Evolutionary conservation across 2,113 vertebrate genomes (phyloP).

Genomic region (Delphinus delphis): DNA sequence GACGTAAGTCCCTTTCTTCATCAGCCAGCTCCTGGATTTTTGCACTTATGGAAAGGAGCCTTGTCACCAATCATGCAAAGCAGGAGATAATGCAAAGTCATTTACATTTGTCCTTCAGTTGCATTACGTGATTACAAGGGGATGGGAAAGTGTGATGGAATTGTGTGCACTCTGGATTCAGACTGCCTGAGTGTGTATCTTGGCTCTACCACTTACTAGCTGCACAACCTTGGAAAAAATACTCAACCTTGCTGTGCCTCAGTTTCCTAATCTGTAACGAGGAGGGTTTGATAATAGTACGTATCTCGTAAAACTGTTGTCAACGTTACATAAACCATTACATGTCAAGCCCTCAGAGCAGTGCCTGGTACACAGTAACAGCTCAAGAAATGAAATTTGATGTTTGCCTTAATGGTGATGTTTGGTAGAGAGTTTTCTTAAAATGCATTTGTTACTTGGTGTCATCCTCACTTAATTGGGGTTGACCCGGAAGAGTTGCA

Average conservation of each 20-base stretch:
- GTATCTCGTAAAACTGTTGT: accelerated
- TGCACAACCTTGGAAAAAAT: neutral
- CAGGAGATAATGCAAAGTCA: neutral
- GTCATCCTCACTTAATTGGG: neutral
- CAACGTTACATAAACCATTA: too few species aligned
- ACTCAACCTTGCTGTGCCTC: neutral
- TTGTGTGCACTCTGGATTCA: neutral
- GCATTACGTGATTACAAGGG: neutral
- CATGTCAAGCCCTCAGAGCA: neutral
- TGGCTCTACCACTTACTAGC: neutral
- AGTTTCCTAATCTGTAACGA: neutral
- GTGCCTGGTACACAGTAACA: too few species aligned
- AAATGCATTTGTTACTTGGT: neutral
- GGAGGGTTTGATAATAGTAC: neutral
- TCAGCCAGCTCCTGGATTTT: neutral
- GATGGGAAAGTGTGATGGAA: neutral
- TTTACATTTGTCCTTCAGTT: neutral
- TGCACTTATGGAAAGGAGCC: neutral
- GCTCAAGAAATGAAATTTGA: neutral
- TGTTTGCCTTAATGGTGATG: neutral
- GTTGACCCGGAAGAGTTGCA: neutral
- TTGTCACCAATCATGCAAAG: slow-evolving; percentile 31
- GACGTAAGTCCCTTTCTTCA: neutral
- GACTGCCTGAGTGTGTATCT: accelerated
- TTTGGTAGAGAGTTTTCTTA: neutral